Base-by-base conservation (phyloP, 2,888 invertebrate species). In the Cerastis rubricosa region DNA sequence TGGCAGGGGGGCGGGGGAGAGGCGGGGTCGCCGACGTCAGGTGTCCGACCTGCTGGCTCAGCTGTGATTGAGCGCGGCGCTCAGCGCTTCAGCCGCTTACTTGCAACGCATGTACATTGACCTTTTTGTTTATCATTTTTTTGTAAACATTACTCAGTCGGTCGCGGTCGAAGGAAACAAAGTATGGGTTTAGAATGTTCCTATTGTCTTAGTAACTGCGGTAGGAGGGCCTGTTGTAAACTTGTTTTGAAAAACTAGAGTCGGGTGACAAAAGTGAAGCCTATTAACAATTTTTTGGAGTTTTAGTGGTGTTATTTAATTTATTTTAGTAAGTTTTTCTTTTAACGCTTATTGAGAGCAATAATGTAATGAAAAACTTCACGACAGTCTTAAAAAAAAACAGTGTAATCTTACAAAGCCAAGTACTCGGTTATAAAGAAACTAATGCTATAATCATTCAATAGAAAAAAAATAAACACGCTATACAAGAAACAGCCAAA, bases 71-170 rank as follows among this genome's bases (percentile, higher is more conserved):
- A 88, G 87, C 92, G 91, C 93, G 94, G 93, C 94, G 92, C 91
- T 85, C 89, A 95, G 94, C 95, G 95, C 93, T 94, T 86, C 89
- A 94, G 92, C 93, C 87, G 95, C 95, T 95, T 88, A 90, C 82
- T 90, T 89, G 89, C 88, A 77, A 84, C 78, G 81, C 78, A 89
- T 93, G 95, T 94, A 92, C 95, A 91, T 95, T 95, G 95, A 95
- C 96, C 95, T 95, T 94, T 94, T 95, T 95, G 95, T 96, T 95
- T 95, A 95, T 95, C 89, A 91, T 90, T 91, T 92, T 93, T 93
- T 91, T 90, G 91, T 92, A 91, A 91, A 92, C 91, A 92, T 91
- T 91, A 91, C 89, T 86, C 82, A 85, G 77, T 81, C 77, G 71
- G 72, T 63, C 65, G 81, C 68, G 76, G 65, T 77, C 64, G 76